These are phyloP conservation scores for Nymphalis urticae DNA, from an alignment of 2,888 invertebrate genomes.

Conservation along the genomic window DNA sequence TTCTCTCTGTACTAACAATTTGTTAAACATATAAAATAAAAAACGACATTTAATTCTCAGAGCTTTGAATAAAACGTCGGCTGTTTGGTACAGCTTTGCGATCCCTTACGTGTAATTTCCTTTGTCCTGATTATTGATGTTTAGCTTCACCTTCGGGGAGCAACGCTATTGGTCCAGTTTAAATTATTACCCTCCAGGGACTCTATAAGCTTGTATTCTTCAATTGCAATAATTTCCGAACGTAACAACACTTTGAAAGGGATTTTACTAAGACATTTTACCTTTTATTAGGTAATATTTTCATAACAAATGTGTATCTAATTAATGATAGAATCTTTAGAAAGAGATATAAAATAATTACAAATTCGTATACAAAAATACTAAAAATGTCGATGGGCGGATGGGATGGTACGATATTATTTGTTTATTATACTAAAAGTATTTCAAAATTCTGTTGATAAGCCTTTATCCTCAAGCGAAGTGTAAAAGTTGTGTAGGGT, in stretches of 20 bases:
- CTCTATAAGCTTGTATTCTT: not conserved
- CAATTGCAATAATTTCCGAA: not conserved
- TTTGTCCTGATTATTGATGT: conserved; percentile 13
- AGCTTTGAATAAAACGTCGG: not conserved
- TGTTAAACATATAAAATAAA: not conserved
- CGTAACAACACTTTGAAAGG: not conserved
- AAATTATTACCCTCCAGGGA: conserved; percentile 1
- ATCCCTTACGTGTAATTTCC: conserved; percentile 15
- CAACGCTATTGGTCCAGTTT: conserved; percentile 2
- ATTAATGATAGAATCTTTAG: too few relatives aligned
- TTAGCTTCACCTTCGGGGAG: conserved; percentile 6
- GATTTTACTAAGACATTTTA: not conserved
- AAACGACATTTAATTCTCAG: not conserved
- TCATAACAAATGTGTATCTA: too few relatives aligned
- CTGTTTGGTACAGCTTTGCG: not conserved
- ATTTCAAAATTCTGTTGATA: too few relatives aligned
- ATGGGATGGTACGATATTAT: too few relatives aligned
- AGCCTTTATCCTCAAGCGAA: too few relatives aligned
- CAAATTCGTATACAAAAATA: too few relatives aligned
- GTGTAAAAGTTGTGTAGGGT: too few relatives aligned
- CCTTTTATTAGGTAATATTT: too few relatives aligned
- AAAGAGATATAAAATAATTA: too few relatives aligned
- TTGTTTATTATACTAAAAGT: too few relatives aligned
- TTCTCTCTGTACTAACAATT: too few relatives aligned
- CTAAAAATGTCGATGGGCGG: too few relatives aligned